Evolutionary conservation across 2,888 invertebrate species (phyloP), one percentile per base, ranked within the genome.

Genomic region (Rhingia campestris): DNA sequence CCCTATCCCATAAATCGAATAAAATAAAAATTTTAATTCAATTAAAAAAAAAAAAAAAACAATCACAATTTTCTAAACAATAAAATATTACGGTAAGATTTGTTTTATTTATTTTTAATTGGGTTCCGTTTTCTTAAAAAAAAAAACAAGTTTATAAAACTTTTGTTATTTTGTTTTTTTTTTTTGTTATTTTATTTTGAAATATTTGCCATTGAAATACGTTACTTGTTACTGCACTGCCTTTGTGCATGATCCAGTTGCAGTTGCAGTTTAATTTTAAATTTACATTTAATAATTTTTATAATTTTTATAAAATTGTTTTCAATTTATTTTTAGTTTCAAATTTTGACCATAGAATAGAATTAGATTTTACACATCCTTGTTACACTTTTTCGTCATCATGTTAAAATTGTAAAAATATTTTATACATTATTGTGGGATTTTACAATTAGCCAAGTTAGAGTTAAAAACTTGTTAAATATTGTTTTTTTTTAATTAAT

Each of bases 41-140:
- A 66, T 51, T 63, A 41, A 35, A 59, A 80, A 56, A 49, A 63
- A 37, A 56, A 37, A 22, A 66, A 66, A 43, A 53, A 49, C 47
- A 59, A 53, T 58, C 47, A 59, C 30, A 66, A 75, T 76, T 76
- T 64, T 56, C 49, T 33, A 59, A 73, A 49, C 6, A 63, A 47
- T 14, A 47, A 63, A 61, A 47, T 58, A 69, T 3, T 84, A 84
- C 80, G 84, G 84, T 84, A 84, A 84, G 84, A 79, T 47, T 80
- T 69, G 1, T 39, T 75, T 84, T 9, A 45, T 53, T 79, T 12
- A 35, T 4, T 47, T 64, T 59, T 10, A 22, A 61, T 77, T 74
- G 14, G 51, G 63, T 82, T 82, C 59, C 32, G 63, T 82, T 77
- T 22, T 58, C n/a, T n/a, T n/a, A n/a, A n/a, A n/a, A n/a, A n/a